Percentiles rank a stretch among this genome's conserved stretches.
phyloP scores from a whole-genome alignment of 2,888 invertebrate species.

The Drosophila cyrtoloma region DNA sequence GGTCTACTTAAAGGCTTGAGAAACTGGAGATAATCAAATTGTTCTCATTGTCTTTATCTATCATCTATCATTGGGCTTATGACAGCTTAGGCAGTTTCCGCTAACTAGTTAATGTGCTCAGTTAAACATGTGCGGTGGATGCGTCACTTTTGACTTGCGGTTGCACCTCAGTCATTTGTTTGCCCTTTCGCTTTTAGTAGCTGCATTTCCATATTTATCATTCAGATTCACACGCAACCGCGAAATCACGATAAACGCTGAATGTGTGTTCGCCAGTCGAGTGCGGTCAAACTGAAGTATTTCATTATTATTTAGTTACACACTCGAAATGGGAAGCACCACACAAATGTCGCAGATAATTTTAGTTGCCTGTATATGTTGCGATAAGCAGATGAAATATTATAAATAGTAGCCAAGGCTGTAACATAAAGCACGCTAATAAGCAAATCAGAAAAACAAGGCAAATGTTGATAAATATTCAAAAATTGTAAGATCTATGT shows the following conservation, averaged over 20 bases:
- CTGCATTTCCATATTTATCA: conserved; percentile 25
- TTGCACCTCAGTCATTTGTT: conserved; percentile 1
- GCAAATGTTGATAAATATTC: neutral
- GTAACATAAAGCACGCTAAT: conserved; percentile 1
- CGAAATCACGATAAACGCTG: neutral
- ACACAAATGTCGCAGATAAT: conserved; percentile 6
- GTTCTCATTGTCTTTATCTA: neutral
- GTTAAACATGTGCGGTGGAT: conserved; percentile 23
- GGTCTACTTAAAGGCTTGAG: neutral
- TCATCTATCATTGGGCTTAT: neutral
- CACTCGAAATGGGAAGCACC: neutral
- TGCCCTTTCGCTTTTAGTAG: conserved; percentile 47
- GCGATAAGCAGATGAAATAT: conserved; percentile 6
- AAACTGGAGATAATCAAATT: neutral
- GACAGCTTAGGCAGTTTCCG: neutral
- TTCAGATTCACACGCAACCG: neutral
- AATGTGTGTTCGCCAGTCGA: neutral
- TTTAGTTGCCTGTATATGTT: neutral
- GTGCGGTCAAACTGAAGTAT: neutral
- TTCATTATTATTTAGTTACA: neutral
- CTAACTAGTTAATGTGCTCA: conserved; percentile 23
- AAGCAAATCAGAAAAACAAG: neutral
- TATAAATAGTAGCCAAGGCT: neutral
- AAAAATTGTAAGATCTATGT: neutral
- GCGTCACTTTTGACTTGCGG: conserved; percentile 21